Conservation (phyloP, 2,888 invertebrate species). For the Polydrusus tereticollis region DNA sequence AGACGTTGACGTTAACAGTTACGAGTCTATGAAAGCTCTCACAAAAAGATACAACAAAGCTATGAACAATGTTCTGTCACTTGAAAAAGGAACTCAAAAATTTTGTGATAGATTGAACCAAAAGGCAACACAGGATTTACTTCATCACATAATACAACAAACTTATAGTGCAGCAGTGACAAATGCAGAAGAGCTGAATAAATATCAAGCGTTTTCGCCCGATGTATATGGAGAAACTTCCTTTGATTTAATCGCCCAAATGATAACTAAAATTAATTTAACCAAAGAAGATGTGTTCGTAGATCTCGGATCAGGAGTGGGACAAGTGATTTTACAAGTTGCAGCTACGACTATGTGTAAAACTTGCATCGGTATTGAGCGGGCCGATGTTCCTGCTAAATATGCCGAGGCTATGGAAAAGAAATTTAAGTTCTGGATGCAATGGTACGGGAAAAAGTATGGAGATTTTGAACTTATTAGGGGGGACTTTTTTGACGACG, state of each 20-base stretch:
- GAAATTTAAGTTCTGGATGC: slow-evolving; percentile 50
- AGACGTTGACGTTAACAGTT: slow-evolving; percentile 41
- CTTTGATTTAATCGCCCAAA: slow-evolving; percentile 46
- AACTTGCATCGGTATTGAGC: slow-evolving; percentile 44
- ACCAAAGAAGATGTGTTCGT: slow-evolving; percentile 50
- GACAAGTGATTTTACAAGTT: slow-evolving; percentile 48
- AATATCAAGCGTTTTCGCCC: slow-evolving; percentile 49
- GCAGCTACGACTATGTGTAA: slow-evolving; percentile 44
- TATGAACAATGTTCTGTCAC: slow-evolving; percentile 40
- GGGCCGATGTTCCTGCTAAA: slow-evolving; percentile 47
- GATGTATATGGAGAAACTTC: slow-evolving; percentile 52
- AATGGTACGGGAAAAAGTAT: slow-evolving; percentile 48
- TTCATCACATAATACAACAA: slow-evolving; percentile 47
- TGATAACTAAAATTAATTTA: slow-evolving; percentile 42
- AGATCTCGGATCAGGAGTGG: slow-evolving; percentile 49
- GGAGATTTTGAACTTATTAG: slow-evolving; percentile 39
- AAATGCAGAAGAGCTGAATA: slow-evolving; percentile 48
- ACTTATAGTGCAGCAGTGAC: slow-evolving; percentile 47
- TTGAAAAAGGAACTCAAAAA: slow-evolving; percentile 50
- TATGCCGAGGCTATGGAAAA: slow-evolving; percentile 45
- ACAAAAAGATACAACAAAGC: slow-evolving; percentile 49
- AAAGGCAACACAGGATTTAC: slow-evolving; percentile 35
- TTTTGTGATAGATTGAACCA: slow-evolving; percentile 49
- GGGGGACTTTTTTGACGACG: slow-evolving; percentile 48
- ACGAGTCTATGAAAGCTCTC: slow-evolving; percentile 45